These are phyloP conservation scores for Erpornis zantholeuca DNA, from an alignment of 2,113 vertebrate genomes.

Conservation along the genomic window DNA sequence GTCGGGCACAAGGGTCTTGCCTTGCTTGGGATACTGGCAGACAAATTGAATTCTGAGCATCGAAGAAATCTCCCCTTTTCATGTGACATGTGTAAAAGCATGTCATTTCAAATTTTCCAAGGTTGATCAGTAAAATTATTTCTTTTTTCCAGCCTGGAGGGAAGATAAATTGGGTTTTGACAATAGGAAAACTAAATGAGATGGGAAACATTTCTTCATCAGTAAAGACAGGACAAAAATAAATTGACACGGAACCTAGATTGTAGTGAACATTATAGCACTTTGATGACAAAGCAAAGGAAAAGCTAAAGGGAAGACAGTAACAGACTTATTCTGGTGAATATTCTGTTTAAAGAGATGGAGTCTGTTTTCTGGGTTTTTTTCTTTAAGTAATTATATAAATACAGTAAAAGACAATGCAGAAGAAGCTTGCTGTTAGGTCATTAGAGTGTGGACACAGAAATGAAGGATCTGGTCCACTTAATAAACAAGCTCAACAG, in stretches of 20 bases:
- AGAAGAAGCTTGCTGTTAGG: background rate
- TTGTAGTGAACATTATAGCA: background rate
- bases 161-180: background rate
- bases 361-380: background rate
- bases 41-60: background rate
- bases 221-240: background rate
- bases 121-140: background rate
- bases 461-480: background rate
- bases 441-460: background rate
- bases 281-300: background rate
- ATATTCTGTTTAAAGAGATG: background rate
- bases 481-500: background rate
- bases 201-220: background rate
- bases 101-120: background rate
- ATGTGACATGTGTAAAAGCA: fast-evolving
- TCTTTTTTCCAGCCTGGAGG: background rate
- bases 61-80: background rate
- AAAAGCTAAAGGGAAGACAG: background rate
- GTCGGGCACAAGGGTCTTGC: fast-evolving
- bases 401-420: background rate
- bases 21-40: background rate
- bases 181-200: background rate
- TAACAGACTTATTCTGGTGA: background rate
- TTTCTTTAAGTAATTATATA: background rate
- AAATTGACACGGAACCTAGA: background rate